Conservation (phyloP, 2,113 vertebrate genomes). For the Ceyx cyanopectus region DNA sequence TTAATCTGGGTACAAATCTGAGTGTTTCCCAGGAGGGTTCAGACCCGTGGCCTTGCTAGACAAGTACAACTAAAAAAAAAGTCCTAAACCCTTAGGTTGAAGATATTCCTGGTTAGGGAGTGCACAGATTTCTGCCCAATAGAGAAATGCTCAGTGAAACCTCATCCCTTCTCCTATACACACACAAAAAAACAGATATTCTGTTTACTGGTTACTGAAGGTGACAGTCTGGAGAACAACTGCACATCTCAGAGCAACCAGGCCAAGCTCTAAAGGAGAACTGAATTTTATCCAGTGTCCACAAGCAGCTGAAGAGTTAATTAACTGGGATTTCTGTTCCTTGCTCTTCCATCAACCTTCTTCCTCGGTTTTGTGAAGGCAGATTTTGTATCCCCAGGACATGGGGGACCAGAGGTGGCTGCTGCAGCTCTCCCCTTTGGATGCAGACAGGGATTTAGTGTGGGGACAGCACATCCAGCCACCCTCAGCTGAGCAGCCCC, state of each 20-base stretch:
- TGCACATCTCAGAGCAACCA: accelerated
- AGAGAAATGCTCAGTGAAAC: not conserved
- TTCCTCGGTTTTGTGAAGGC: not conserved
- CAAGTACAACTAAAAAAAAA: not conserved
- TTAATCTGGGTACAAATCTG: not conserved
- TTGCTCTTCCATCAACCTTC: not conserved
- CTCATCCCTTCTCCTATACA: no score
- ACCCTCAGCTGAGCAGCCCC: no score
- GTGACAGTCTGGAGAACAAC: not conserved
- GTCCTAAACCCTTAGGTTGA: not conserved
- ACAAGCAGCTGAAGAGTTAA: not conserved
- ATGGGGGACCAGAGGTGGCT: not conserved
- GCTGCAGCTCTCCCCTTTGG: not conserved
- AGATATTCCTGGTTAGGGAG: not conserved
- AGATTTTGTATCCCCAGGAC: not conserved
- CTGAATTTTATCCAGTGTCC: not conserved
- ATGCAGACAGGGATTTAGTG: accelerated
- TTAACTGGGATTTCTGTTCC: not conserved
- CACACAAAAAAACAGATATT: not conserved
- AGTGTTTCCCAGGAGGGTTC: not conserved
- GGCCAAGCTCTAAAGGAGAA: not conserved
- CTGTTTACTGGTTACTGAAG: not conserved
- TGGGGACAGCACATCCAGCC: accelerated
- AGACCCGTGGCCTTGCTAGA: not conserved
- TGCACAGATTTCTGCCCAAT: not conserved